Conservation (phyloP, 2,113 vertebrate species). For the Perca schrenkii region DNA sequence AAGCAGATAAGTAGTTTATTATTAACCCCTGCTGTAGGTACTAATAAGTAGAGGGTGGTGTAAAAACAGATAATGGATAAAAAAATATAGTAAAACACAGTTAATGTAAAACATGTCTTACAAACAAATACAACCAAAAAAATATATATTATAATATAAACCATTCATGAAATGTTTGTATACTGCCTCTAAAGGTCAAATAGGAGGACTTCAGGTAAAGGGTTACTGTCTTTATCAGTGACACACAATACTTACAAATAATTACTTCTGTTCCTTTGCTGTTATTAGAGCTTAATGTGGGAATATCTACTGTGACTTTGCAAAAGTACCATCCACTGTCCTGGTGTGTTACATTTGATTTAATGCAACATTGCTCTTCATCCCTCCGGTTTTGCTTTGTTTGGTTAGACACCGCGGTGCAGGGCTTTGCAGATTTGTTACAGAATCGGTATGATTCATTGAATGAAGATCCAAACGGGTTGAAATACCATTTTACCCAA, state of each 20-base stretch:
- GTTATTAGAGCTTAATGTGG: rapidly evolving
- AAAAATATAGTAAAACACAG: not conserved
- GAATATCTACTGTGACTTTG: slow-evolving; percentile 41
- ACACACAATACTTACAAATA: slow-evolving; percentile 71
- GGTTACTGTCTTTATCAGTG: not conserved
- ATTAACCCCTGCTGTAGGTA: not conserved
- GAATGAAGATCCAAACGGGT: rapidly evolving
- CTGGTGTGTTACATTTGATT: rapidly evolving
- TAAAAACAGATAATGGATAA: not conserved
- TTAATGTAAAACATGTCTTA: not conserved
- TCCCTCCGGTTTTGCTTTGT: rapidly evolving
- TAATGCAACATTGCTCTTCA: too few relatives aligned
- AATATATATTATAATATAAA: not conserved
- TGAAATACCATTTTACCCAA: slow-evolving; percentile 53
- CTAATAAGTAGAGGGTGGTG: too few relatives aligned
- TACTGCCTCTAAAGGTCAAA: not conserved
- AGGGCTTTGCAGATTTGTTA: rapidly evolving
- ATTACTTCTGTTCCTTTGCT: slow-evolving; percentile 49
- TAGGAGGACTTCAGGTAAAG: rapidly evolving
- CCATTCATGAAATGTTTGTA: not conserved
- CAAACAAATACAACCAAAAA: not conserved
- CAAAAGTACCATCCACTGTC: slow-evolving; percentile 73
- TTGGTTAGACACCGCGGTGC: rapidly evolving
- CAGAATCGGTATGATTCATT: rapidly evolving
- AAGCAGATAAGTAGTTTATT: not conserved